Evolutionary conservation across 2,888 invertebrate species (phyloP), one percentile per base, ranked within the genome.

Genomic region (Ceriagrion tenellum): DNA sequence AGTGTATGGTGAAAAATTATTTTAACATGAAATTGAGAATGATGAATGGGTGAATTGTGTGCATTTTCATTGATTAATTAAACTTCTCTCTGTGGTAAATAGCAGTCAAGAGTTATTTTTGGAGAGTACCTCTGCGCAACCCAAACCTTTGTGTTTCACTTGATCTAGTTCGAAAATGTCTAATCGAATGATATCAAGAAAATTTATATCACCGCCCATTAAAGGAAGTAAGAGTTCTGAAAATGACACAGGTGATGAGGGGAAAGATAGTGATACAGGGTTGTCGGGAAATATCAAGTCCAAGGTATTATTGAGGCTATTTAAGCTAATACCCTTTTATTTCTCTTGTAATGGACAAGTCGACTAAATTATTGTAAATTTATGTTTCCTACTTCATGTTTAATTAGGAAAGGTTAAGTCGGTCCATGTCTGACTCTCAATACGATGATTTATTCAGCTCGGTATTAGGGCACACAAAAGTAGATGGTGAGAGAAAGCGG

Each of bases 391-490:
- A 20, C 69, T 0, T n/a, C n/a, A n/a, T n/a, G n/a, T 1, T 81
- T 1, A 81, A 81, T 18, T 35, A 95, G 95, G 88, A 56, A 63
- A 23, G 47, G 3, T 16, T 95, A n/a, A 69, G 47, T 55, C 23
- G 30, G 12, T 95, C 95, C 16, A 74, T 95, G 23, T 90, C 95
- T 47, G 95, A 95, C 55, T 56, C 89, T 6, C 93, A 95, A 63
- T 95, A 95, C 47, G 95, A 95, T 13, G 95, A 95, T 26, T 55
- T 95, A n/a, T 95, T 95, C 55, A 40, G 13, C n/a, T 89, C 93
- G 0, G 74, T 47, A 26, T 55, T 89, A 16, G 47, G 40, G 23
- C 30, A n/a, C 16, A 81, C 81, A 18, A 0, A 35, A 35, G 1
- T 35, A 35, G 35, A 81, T 35, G 26, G 1, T 18, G 3, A 35